A percentile compares a stretch with the other conserved stretches of the same genome.
Evolutionary conservation across 2,113 vertebrate genomes (phyloP).

Genomic region (Otolemur garnettii): DNA sequence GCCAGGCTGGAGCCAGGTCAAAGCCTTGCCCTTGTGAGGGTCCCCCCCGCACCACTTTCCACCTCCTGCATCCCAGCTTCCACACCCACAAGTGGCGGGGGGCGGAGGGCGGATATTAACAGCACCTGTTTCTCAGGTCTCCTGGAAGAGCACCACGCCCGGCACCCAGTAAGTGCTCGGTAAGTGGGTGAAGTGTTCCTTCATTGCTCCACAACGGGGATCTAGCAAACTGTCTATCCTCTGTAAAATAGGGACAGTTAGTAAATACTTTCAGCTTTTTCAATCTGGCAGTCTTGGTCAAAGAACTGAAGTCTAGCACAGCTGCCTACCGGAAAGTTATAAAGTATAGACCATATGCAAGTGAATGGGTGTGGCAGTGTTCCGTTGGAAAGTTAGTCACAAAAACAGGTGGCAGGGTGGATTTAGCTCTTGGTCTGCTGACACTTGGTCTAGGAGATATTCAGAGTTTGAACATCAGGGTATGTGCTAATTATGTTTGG

Average conservation of each 20-base stretch:
- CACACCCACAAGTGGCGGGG: too few species aligned
- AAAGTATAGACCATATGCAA: neutral
- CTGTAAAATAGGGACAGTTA: too few species aligned
- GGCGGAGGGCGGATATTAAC: accelerated
- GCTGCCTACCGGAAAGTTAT: neutral
- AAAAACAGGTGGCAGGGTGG: neutral
- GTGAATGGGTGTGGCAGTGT: accelerated
- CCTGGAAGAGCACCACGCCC: accelerated
- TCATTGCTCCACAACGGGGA: neutral
- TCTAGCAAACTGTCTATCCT: too few species aligned
- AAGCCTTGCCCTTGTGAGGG: neutral
- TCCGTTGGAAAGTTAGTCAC: neutral
- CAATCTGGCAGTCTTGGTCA: neutral
- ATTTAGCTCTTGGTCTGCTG: neutral
- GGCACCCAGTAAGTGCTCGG: too few species aligned
- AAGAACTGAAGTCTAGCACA: neutral
- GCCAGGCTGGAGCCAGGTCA: neutral
- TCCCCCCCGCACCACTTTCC: accelerated
- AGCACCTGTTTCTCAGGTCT: neutral
- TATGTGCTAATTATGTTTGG: neutral
- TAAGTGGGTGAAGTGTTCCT: accelerated
- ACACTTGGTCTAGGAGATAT: neutral
- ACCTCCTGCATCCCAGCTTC: accelerated
- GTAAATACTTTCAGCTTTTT: neutral
- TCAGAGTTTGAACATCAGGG: neutral